Percentiles rank a stretch among this genome's conserved stretches.
phyloP scores from a whole-genome alignment of 1,140 invertebrate species.

The Aphaenogaster rudis region DNA sequence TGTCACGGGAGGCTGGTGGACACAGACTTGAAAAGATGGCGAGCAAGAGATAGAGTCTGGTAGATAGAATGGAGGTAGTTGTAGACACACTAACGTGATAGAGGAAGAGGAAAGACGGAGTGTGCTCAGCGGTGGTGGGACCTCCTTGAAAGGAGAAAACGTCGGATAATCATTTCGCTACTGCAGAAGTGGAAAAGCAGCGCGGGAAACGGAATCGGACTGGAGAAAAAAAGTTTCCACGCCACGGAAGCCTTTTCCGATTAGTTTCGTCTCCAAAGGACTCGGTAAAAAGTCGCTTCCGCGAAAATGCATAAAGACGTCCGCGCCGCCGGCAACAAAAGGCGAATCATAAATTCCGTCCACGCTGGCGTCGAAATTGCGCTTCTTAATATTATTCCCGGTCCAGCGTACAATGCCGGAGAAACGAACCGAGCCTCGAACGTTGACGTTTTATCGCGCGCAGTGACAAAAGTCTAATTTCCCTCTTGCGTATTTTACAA shows the following conservation, averaged over 20 bases:
- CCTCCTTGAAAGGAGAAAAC: constrained; percentile 69
- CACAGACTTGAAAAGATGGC: constrained; percentile 48
- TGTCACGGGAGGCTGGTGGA: constrained; percentile 66
- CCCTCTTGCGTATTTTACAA: constrained; percentile 44
- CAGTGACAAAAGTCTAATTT: constrained; percentile 57
- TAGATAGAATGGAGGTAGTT: constrained; percentile 57
- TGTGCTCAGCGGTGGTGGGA: constrained; percentile 10
- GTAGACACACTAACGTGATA: constrained; percentile 31
- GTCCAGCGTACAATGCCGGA: constrained; percentile 34
- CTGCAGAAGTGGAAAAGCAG: constrained; percentile 60
- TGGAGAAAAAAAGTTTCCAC: constrained; percentile 40
- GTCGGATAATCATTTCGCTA: constrained; percentile 75
- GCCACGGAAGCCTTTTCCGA: constrained; percentile 60
- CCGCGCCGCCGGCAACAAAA: constrained; percentile 45
- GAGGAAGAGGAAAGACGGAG: constrained; percentile 9
- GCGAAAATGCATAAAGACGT: constrained; percentile 50
- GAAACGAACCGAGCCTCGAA: constrained; percentile 52
- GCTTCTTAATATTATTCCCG: constrained; percentile 60
- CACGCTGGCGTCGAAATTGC: constrained; percentile 47
- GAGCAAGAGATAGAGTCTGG: constrained; percentile 20
- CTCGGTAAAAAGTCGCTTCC: constrained; percentile 59
- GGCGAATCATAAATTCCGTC: constrained; percentile 56
- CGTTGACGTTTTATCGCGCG: constrained; percentile 53
- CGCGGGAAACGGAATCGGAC: constrained; percentile 37
- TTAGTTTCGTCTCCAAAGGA: constrained; percentile 68